Percentiles rank a stretch among this genome's conserved stretches.
These are phyloP conservation scores for Tenualosa thibaudeaui DNA, from an alignment of 2,797 vertebrate species.

Conservation along the genomic window DNA sequence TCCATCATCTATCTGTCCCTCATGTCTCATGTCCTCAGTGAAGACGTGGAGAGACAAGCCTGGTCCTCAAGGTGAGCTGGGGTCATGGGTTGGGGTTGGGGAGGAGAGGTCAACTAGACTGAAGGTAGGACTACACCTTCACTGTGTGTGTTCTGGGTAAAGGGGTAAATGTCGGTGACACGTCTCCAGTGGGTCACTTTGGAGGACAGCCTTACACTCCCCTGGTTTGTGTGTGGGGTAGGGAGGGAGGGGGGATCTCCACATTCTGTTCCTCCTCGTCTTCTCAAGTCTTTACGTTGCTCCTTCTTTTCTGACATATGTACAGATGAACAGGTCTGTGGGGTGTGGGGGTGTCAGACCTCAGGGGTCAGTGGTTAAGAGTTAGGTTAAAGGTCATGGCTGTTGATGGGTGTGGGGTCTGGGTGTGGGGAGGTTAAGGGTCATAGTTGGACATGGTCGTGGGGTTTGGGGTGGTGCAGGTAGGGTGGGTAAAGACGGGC, in stretches of 20 bases:
- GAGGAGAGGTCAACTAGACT: background rate
- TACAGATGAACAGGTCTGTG: conserved; percentile 6
- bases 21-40: background rate
- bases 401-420: background rate
- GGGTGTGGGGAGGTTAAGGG: background rate
- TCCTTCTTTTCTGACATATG: background rate
- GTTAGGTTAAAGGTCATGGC: background rate
- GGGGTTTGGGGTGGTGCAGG: background rate
- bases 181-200: background rate
- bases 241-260: background rate
- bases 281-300: background rate
- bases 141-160: background rate
- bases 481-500: background rate
- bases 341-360: background rate
- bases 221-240: no score
- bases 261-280: background rate
- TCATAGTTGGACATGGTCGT: background rate
- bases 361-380: conserved; percentile 1
- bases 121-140: background rate
- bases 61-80: background rate
- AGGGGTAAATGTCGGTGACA: background rate
- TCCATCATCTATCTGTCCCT: background rate
- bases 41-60: background rate
- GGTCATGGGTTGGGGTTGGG: background rate
- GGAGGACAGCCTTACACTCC: background rate